Percentiles rank a stretch among this genome's conserved stretches.
These are phyloP conservation scores for Incurvaria masculella DNA, from an alignment of 2,888 invertebrate species.

Conservation along the genomic window DNA sequence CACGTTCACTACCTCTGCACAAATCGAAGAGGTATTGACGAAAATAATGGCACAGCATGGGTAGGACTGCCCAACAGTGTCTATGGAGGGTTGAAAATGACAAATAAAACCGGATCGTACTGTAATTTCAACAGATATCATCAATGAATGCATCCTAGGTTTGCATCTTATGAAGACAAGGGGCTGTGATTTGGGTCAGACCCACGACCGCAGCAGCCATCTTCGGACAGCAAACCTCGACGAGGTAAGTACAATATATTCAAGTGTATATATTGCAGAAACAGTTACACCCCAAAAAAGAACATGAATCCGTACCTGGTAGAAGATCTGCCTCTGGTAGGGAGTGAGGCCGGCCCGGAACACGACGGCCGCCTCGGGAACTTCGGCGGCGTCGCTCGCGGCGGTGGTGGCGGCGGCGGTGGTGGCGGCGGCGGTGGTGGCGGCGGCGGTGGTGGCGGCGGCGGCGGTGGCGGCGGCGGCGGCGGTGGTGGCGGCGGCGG, in stretches of 20 bases:
- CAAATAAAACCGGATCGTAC: too few relatives aligned
- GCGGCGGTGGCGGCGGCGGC: slow-evolving; percentile 69
- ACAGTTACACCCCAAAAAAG: too few relatives aligned
- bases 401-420: slow-evolving; percentile 18
- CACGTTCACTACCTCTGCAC: slow-evolving; percentile 1
- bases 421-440: slow-evolving; percentile 29
- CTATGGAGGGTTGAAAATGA: too few relatives aligned
- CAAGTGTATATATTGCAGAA: too few relatives aligned
- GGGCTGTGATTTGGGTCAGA: too few relatives aligned
- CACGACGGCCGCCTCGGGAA: slow-evolving; percentile 33
- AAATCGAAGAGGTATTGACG: background rate
- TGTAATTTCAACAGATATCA: too few relatives aligned
- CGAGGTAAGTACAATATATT: too few relatives aligned
- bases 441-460: slow-evolving; percentile 15
- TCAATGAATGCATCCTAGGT: too few relatives aligned
- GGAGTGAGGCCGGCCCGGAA: slow-evolving; percentile 69
- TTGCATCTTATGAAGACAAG: too few relatives aligned
- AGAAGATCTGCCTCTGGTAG: slow-evolving; percentile 83
- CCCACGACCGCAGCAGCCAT: too few relatives aligned
- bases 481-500: slow-evolving; percentile 35
- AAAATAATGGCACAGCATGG: background rate
- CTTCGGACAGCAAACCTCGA: too few relatives aligned
- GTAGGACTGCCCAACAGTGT: too few relatives aligned
- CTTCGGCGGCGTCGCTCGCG: slow-evolving; percentile 19
- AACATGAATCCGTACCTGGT: slow-evolving; percentile 76